These are phyloP conservation scores for Willisornis vidua DNA, from an alignment of 2,113 vertebrate genomes.

Conservation along the genomic window DNA sequence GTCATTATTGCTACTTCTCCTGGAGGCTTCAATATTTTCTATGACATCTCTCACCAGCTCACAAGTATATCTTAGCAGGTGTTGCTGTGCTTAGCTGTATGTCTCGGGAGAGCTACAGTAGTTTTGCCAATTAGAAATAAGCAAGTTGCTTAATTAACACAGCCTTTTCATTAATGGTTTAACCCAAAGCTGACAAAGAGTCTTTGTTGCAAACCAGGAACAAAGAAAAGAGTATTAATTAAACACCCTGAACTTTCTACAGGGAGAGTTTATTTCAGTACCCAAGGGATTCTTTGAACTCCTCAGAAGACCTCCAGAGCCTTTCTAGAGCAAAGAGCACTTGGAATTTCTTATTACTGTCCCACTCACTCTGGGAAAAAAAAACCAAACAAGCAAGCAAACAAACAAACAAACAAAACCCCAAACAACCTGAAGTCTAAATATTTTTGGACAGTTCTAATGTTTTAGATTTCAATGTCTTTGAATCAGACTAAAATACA, in stretches of 20 bases:
- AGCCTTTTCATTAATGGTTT: slow-evolving; percentile 43
- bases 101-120: slow-evolving; percentile 47
- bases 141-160: slow-evolving; percentile 66
- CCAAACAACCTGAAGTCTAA: not conserved
- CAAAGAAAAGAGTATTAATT: slow-evolving; percentile 56
- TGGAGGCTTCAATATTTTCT: slow-evolving; percentile 36
- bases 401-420: not conserved
- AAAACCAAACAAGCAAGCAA: not conserved
- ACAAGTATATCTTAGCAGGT: slow-evolving; percentile 28
- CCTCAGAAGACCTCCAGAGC: not conserved
- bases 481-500: not conserved
- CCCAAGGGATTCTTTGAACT: not conserved
- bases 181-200: slow-evolving; percentile 29
- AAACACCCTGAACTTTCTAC: slow-evolving; percentile 49
- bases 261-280: slow-evolving; percentile 34
- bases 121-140: slow-evolving; percentile 71
- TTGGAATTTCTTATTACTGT: not conserved
- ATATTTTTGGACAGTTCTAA: not conserved
- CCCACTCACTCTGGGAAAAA: not conserved
- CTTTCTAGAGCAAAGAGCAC: not conserved
- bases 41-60: slow-evolving; percentile 57
- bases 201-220: slow-evolving; percentile 12
- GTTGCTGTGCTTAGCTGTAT: slow-evolving; percentile 33
- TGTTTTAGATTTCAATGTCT: not conserved
- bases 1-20: not conserved